Evolutionary conservation across 2,888 invertebrate species (phyloP), one percentile per base, ranked within the genome.

Genomic region (Drosophila seclusa): DNA sequence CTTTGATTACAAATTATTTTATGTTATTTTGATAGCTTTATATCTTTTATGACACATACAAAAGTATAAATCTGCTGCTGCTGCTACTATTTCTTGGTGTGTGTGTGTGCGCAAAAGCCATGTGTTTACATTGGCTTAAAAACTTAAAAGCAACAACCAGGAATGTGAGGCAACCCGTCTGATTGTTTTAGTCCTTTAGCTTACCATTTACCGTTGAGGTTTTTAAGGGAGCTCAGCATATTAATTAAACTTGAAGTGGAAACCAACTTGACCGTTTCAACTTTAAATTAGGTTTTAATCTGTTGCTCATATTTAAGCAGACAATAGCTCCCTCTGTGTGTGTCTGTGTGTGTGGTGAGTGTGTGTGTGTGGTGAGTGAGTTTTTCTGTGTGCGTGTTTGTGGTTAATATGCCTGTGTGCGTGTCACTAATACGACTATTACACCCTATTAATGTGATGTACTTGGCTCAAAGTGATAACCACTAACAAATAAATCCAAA

Each of bases 201-300:
- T 73, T 24, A 24, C 24, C 45, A 8, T 24, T 24, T 8, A 45
- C 45, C 7, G 8, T 4, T 73, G 73, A 63, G 67, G 81, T 76
- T 83, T 77, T 79, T 73, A 79, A n/a, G 40, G 38, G 76, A 79
- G 87, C 81, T 89, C 83, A 84, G 84, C 83, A 80, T 87, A 89
- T 87, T 87, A 87, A 87, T 87, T 87, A 88, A 88, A 87, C 72
- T 88, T 86, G 61, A 80, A 85, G 77, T 83, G 75, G 78, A 77
- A 78, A 69, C 80, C 57, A 52, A 65, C 73, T 71, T 68, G 70
- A 54, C 73, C 73, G 71, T 73, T 74, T 80, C 71, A 87, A 89
- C 80, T 84, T 87, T 81, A 87, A 87, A 87, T 87, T 89, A 78
- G 80, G 70, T 84, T 89, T 89, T 87, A 87, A 87, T 88, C 89